Percentiles rank a stretch among this genome's conserved stretches.
phyloP scores from a whole-genome alignment of 2,888 invertebrate species.

The Plemyria rubiginata region DNA sequence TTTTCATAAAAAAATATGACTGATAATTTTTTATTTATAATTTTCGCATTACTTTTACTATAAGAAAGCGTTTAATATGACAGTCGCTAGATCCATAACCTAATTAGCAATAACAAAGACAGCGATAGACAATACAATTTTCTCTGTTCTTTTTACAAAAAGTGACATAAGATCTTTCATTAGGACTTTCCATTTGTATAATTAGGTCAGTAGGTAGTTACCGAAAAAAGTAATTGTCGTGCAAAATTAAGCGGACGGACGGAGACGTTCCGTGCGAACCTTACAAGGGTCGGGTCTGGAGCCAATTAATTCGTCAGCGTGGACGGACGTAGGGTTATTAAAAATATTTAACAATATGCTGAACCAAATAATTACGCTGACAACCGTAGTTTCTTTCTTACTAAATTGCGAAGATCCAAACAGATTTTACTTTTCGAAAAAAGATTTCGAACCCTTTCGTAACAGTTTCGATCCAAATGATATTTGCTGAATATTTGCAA shows the following conservation, averaged over 20 bases:
- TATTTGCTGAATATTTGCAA: no score
- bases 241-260: slow-evolving; percentile 55
- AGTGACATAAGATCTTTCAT: slow-evolving; percentile 33
- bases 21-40: no score
- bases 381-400: no score
- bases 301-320: slow-evolving; percentile 46
- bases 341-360: neutral
- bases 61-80: neutral
- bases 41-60: neutral
- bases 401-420: no score
- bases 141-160: slow-evolving; percentile 21
- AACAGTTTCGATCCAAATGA: no score
- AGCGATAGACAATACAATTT: slow-evolving; percentile 8
- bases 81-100: neutral
- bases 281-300: slow-evolving; percentile 58
- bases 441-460: no score
- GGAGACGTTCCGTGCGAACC: slow-evolving; percentile 50
- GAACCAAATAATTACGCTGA: no score
- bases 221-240: slow-evolving; percentile 44
- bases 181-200: slow-evolving; percentile 36
- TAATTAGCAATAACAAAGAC: slow-evolving; percentile 4
- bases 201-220: slow-evolving; percentile 39
- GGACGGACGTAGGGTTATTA: slow-evolving; percentile 22
- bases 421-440: no score
- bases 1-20: no score